Base-by-base conservation (phyloP, 2,888 invertebrate species). In the Mechanitis messenoides region DNA sequence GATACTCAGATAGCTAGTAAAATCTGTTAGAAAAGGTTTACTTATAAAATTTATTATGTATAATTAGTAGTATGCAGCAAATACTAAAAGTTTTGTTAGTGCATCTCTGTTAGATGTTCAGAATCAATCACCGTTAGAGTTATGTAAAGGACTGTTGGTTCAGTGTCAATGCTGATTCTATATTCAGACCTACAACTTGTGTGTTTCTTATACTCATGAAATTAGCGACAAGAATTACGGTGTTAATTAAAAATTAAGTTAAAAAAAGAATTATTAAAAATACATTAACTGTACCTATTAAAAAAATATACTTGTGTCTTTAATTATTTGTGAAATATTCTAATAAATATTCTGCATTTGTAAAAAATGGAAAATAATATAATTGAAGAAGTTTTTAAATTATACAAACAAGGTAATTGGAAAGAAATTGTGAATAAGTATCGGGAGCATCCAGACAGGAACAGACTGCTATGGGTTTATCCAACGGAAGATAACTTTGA, bases 381-480 rank as follows among this genome's bases (percentile, higher is more conserved):
- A 59, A 77, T 89, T 2, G 73, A 81, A 42, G 73, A 68, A 53
- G 79, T 92, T 11, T 66, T 83, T 54, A 76, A 77, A 6, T 75
- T 91, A 12, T 85, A 88, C 68, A 83, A 81, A 68, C 75, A 84
- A 38, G 80, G 75, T 4, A 79, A 88, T 55, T 92, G 92, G 92
- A 81, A 76, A 61, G 84, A 86, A 55, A 84, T 92, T 46, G 74
- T 82, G 1, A 72, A 80, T 0, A 80, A 66, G 20, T 90, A 91
- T 83, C 82, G 87, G 69, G 83, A 91, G 58, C 90, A 91, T 66
- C 81, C 87, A 3, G 81, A 91, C 6, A 86, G 90, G 62, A 91
- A 91, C 42, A 91, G 90, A 74, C 74, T 95, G 58, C 79, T 95
- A 28, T 96, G 96, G 96, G 92, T 94, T 56, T 93, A 93, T 87